phyloP scores from a whole-genome alignment of 2,113 vertebrate genomes.

The Nycticorax nycticorax region DNA sequence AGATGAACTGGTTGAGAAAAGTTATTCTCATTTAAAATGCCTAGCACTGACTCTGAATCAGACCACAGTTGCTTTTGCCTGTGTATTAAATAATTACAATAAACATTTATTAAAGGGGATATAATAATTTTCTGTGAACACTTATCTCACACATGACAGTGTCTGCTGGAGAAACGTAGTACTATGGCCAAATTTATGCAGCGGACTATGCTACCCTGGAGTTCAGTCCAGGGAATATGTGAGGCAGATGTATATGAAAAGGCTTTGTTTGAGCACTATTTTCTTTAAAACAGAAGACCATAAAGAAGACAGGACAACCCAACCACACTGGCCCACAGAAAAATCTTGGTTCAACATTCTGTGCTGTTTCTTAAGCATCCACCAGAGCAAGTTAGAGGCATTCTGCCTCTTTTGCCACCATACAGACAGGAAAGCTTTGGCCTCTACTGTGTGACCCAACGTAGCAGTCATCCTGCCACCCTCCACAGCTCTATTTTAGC shows the following conservation, averaged over 20 bases:
- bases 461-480: background rate
- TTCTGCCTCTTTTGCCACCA: background rate
- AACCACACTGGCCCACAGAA: background rate
- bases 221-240: background rate
- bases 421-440: background rate
- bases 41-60: background rate
- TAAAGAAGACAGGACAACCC: background rate
- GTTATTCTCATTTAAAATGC: background rate
- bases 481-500: background rate
- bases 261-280: background rate
- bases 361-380: background rate
- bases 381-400: background rate
- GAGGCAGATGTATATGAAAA: background rate
- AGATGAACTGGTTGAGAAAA: background rate
- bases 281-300: background rate
- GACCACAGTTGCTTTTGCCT: background rate
- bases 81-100: background rate
- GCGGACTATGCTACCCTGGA: background rate
- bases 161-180: background rate
- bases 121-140: background rate
- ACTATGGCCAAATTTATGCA: background rate
- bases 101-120: background rate
- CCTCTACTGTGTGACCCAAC: background rate
- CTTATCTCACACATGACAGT: background rate
- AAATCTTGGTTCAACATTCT: background rate